Conservation (phyloP, 2,113 vertebrate genomes). For the Aspiorhynchus laticeps region DNA sequence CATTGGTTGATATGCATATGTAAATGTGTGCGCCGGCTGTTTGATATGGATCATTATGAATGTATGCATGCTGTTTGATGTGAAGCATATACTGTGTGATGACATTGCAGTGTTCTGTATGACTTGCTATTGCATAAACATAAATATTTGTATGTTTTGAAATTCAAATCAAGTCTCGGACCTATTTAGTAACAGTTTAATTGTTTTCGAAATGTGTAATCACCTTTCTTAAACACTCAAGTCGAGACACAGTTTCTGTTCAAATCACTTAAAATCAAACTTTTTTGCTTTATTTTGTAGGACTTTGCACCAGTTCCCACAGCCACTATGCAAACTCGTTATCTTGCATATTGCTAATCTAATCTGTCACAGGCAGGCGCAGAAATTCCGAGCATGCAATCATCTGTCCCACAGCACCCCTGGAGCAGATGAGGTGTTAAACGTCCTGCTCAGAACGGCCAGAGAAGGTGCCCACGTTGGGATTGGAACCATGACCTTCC, state of each 20-base stretch:
- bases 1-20: conserved; percentile 39
- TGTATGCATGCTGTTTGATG: conserved; percentile 37
- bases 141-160: conserved; percentile 4
- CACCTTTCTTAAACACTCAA: background rate
- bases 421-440: conserved; percentile 31
- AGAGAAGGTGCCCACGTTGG: conserved; percentile 25
- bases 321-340: background rate
- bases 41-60: conserved; percentile 33
- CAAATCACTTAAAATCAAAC: background rate
- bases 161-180: background rate
- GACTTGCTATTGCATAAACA: conserved; percentile 11
- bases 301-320: background rate
- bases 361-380: conserved; percentile 20
- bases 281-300: conserved; percentile 11
- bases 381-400: conserved; percentile 25
- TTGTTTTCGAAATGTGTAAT: background rate
- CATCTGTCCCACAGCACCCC: conserved; percentile 26
- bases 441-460: conserved; percentile 18
- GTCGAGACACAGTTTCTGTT: background rate
- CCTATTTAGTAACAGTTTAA: background rate
- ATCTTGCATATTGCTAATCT: conserved; percentile 17
- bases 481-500: conserved; percentile 36
- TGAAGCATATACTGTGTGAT: background rate
- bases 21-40: conserved; percentile 13
- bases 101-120: conserved; percentile 15